These are phyloP conservation scores for Melanostigma gelatinosum DNA, from an alignment of 2,113 vertebrate species.

Conservation along the genomic window DNA sequence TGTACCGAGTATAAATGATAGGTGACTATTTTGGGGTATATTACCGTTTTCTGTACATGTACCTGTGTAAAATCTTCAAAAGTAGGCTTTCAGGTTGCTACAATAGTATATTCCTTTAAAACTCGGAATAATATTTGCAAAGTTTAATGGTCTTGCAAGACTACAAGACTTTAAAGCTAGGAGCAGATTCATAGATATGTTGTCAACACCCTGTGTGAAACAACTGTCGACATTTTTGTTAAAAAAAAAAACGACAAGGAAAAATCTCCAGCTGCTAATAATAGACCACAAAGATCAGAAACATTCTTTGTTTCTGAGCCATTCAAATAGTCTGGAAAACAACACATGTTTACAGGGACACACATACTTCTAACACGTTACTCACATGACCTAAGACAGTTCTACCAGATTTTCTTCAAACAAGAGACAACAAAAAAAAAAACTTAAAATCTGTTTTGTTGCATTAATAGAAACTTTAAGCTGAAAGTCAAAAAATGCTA, in stretches of 20 bases:
- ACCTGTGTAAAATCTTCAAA: conserved; percentile 77
- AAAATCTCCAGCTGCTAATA: conserved; percentile 22
- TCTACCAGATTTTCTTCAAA: conserved; percentile 27
- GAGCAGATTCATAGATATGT: conserved; percentile 42
- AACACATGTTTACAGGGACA: conserved; percentile 38
- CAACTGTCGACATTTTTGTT: conserved; percentile 22
- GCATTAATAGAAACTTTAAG: conserved; percentile 3
- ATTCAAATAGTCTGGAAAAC: conserved; percentile 32
- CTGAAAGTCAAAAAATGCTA: neutral
- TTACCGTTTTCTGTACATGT: conserved; percentile 72
- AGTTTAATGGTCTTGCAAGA: conserved; percentile 55
- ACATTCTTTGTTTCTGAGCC: conserved; percentile 32
- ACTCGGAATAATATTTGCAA: conserved; percentile 69
- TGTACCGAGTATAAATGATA: conserved; percentile 74
- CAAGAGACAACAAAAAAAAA: neutral
- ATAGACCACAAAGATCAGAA: conserved; percentile 14
- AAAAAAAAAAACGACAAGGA: conserved; percentile 11
- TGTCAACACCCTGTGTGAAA: conserved; percentile 52
- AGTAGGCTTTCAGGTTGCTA: conserved; percentile 68
- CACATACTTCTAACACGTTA: conserved; percentile 21
- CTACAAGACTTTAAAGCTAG: conserved; percentile 66
- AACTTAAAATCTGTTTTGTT: neutral
- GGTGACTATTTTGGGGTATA: conserved; percentile 59
- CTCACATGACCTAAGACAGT: conserved; percentile 34
- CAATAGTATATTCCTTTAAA: conserved; percentile 75